A percentile compares a stretch with the other conserved stretches of the same genome.
phyloP scores from a whole-genome alignment of 2,113 vertebrate species.

The Pedionomus torquatus region DNA sequence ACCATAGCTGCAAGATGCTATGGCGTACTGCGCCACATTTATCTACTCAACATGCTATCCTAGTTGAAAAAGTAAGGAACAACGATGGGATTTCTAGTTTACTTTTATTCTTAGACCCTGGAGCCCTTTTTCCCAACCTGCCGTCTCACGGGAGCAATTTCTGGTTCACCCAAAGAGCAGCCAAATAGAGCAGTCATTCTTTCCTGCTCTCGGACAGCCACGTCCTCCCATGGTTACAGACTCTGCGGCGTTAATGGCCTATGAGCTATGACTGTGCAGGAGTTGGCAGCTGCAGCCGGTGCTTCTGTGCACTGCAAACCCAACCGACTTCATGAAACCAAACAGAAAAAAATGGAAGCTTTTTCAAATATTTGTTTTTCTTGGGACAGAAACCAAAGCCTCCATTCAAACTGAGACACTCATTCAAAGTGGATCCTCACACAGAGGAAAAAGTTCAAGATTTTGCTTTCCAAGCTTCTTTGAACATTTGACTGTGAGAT shows the following conservation, averaged over 20 bases:
- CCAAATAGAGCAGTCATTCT: not conserved
- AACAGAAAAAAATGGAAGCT: not conserved
- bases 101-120: not conserved
- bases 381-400: not conserved
- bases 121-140: not conserved
- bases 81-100: not conserved
- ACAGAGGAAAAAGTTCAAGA: not conserved
- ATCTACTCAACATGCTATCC: not conserved
- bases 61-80: not conserved
- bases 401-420: not conserved
- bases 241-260: not conserved
- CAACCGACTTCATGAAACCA: not conserved
- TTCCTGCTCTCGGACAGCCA: not conserved
- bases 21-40: fast-evolving
- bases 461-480: not conserved
- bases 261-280: not conserved
- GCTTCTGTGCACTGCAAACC: not conserved
- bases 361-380: not conserved
- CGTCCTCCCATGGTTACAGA: not conserved
- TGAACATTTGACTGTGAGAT: not conserved
- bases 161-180: not conserved
- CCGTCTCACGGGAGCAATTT: not conserved
- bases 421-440: not conserved
- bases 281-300: not conserved
- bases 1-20: not conserved